Evolutionary conservation across 1,140 invertebrate genomes (phyloP).

Genomic region (Drosophila parabipectinata): DNA sequence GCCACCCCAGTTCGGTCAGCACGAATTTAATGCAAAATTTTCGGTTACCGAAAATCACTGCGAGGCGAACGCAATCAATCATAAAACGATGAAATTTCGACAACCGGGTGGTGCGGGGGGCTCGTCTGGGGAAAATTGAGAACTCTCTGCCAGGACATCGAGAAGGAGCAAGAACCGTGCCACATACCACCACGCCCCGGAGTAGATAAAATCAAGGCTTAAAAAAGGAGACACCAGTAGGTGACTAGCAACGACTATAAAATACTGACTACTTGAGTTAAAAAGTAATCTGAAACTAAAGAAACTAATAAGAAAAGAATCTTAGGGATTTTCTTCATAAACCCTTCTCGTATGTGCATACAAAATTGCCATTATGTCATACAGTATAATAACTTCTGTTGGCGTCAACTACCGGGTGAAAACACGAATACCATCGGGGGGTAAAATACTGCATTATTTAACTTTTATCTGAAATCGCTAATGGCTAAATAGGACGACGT

Average conservation of each 20-base stretch:
- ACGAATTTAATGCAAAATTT: conserved; percentile 76
- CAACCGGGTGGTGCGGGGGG: conserved; percentile 16
- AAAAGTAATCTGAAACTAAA: not conserved
- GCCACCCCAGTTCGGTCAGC: not conserved
- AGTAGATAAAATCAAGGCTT: not conserved
- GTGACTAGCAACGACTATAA: not conserved
- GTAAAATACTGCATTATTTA: too few relatives aligned
- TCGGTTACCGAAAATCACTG: conserved; percentile 72
- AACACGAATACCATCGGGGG: too few relatives aligned
- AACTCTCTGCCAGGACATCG: conserved; percentile 58
- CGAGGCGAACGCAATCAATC: conserved; percentile 75
- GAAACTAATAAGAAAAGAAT: too few relatives aligned
- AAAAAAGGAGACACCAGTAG: conserved; percentile 2
- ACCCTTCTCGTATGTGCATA: too few relatives aligned
- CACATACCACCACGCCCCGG: not conserved
- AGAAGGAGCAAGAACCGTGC: conserved; percentile 29
- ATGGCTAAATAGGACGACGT: too few relatives aligned
- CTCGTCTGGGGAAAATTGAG: conserved; percentile 51
- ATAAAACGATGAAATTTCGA: conserved; percentile 78
- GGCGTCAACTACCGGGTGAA: too few relatives aligned
- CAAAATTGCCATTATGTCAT: too few relatives aligned
- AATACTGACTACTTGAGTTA: not conserved
- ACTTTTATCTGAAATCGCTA: too few relatives aligned
- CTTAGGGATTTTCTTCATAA: too few relatives aligned
- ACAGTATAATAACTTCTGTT: too few relatives aligned